Conservation (phyloP, 2,797 vertebrate species). For the Zalophus californianus region DNA sequence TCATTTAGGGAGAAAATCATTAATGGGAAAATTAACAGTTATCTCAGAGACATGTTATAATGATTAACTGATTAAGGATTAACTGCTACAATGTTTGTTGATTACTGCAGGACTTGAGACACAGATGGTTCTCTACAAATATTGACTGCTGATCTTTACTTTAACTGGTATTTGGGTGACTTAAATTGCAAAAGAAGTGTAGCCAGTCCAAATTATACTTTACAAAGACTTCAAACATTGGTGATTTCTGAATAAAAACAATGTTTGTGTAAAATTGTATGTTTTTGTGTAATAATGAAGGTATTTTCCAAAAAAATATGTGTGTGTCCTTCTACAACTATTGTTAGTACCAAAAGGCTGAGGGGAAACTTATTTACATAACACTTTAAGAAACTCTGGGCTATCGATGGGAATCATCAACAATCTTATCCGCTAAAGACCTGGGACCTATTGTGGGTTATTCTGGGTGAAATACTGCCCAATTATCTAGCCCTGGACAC, state of each 20-base stretch:
- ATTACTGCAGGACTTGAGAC: not conserved
- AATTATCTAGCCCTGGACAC: not conserved
- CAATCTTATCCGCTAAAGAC: not conserved
- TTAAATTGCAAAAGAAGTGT: not conserved
- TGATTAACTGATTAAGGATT: not conserved
- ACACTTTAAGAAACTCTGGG: not conserved
- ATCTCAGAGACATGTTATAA: not conserved
- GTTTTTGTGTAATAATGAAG: not conserved
- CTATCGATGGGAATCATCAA: not conserved
- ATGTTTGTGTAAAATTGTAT: not conserved
- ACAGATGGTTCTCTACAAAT: not conserved
- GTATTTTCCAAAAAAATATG: not conserved
- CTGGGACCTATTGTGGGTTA: not conserved
- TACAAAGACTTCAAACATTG: not conserved
- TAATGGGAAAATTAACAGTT: not conserved
- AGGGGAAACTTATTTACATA: not conserved
- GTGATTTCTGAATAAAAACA: not conserved
- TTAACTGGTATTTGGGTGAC: not conserved
- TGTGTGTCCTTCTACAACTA: not conserved
- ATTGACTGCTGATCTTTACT: not conserved
- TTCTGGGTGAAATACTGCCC: not conserved
- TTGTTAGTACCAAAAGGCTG: not conserved
- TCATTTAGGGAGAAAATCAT: not conserved
- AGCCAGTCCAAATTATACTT: not conserved
- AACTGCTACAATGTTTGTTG: not conserved